phyloP scores from a whole-genome alignment of 2,113 vertebrate genomes.

The Haliaeetus leucogaster region DNA sequence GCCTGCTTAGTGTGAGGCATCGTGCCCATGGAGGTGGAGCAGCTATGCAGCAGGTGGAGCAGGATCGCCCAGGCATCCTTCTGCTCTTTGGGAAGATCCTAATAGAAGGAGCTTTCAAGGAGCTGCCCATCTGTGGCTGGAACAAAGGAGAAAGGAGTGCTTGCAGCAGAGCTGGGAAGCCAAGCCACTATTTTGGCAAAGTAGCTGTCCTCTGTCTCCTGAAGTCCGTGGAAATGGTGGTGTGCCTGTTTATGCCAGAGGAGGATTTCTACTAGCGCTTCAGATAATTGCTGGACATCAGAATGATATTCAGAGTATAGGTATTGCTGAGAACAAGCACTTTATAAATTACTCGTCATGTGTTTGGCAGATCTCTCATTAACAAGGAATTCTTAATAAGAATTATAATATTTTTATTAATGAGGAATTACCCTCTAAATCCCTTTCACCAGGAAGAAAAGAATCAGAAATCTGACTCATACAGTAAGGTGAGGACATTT shows the following conservation, averaged over 20 bases:
- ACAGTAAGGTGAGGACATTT: neutral
- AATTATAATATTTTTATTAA: neutral
- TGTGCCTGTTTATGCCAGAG: neutral
- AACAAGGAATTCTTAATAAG: neutral
- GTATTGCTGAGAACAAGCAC: neutral
- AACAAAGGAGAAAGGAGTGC: neutral
- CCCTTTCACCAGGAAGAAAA: neutral
- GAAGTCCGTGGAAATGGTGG: neutral
- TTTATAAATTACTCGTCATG: neutral
- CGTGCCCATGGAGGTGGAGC: accelerated
- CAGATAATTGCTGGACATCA: neutral
- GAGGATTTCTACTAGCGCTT: neutral
- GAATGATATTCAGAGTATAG: neutral
- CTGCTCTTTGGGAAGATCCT: neutral
- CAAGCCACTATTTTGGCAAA: neutral
- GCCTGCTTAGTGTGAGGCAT: neutral
- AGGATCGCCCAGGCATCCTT: neutral
- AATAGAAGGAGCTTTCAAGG: neutral
- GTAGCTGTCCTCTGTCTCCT: neutral
- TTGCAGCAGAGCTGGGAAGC: neutral
- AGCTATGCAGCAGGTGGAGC: accelerated
- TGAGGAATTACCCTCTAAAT: neutral
- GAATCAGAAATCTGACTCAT: neutral
- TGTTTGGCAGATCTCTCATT: neutral
- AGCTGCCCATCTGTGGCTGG: neutral